Evolutionary conservation across 2,113 vertebrate species (phyloP).

Genomic region (Pampusana beccarii): DNA sequence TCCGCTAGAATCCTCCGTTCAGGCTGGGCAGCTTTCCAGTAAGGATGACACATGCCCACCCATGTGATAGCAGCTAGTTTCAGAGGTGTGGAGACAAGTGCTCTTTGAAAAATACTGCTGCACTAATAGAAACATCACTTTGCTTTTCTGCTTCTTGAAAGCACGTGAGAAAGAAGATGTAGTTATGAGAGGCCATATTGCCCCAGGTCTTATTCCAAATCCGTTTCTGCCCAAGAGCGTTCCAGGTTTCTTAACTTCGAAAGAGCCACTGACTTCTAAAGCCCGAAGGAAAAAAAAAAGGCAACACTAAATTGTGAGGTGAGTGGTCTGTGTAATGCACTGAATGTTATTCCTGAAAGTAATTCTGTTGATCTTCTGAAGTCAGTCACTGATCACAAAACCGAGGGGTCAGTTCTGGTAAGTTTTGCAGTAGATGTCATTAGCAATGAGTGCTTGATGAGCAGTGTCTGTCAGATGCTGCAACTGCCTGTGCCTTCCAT

Average conservation of each 20-base stretch:
- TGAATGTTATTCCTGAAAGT: not conserved
- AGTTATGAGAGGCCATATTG: not conserved
- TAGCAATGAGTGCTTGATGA: not conserved
- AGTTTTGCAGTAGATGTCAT: not conserved
- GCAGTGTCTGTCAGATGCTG: not conserved
- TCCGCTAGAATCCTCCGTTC: not conserved
- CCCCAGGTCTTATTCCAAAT: not conserved
- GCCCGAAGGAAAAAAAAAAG: not conserved
- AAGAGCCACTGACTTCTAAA: not conserved
- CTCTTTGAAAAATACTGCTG: not conserved
- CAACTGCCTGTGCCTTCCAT: not conserved
- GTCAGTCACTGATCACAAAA: rapidly evolving
- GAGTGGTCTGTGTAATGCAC: not conserved
- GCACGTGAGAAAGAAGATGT: not conserved
- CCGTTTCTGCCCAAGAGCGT: not conserved
- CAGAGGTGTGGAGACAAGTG: not conserved
- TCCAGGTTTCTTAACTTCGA: not conserved
- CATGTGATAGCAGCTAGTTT: not conserved
- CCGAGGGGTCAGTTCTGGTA: not conserved
- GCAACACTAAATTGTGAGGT: not conserved
- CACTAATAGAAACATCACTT: not conserved
- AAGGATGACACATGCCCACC: not conserved
- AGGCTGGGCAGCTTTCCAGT: not conserved
- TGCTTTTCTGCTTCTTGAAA: not conserved
- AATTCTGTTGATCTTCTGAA: not conserved